Evolutionary conservation across 2,888 invertebrate genomes (phyloP), one percentile per base, ranked within the genome.

Genomic region (Stenichneumon culpator): DNA sequence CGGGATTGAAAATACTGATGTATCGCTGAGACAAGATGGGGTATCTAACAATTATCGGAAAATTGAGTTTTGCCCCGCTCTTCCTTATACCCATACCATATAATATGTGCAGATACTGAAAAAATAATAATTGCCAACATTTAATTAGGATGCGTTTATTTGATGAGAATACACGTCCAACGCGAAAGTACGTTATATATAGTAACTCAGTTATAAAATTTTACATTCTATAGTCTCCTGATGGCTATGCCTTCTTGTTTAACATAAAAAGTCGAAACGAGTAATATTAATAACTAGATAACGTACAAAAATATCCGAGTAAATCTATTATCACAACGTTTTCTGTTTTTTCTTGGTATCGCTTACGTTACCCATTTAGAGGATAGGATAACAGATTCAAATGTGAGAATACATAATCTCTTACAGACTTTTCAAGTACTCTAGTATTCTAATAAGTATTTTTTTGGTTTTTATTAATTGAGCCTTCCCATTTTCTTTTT

Each of bases 401-500:
- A 36, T 36, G 0, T 36, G 36, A 36, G 36, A 36, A 36, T 4
- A 36, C 4, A 36, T 4, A 5, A 36, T 7, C 4, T 36, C 36
- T 36, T 36, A 36, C 36, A 36, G 36, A 36, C 50, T 52, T 52
- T 52, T 52, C 9, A 52, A n/a, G 50, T n/a, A 52, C 14, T 69
- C 28, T 57, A 72, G 14, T 16, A 72, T 57, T 2, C 16, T 32
- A 4, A 32, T 19, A 19, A 72, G 25, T 2, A 60, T 73, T 73
- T 60, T 60, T 60, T 60, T 60, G 16, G 60, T 28, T 73, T 73
- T 73, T 22, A 60, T 73, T 2, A 78, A 25, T 68, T 44, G 54
- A 16, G 44, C 16, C 25, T 69, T 69, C 14, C 36, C 79, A 36
- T 79, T 47, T n/a, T 54, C 47, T 79, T 32, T 69, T 70, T 69